Evolutionary conservation across 2,888 invertebrate species (phyloP).

Genomic region (Ophioninae sp.): DNA sequence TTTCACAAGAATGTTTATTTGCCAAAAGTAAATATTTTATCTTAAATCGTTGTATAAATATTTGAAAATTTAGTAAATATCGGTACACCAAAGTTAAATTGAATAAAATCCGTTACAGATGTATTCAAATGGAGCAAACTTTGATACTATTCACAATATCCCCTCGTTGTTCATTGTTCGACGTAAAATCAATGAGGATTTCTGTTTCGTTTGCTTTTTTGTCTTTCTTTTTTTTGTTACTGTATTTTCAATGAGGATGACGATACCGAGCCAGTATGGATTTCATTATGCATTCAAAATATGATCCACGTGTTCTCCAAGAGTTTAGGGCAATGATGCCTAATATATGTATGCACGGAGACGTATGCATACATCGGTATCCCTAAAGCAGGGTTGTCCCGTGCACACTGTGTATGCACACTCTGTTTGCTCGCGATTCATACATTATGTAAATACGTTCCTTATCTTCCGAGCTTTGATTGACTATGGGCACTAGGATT

Average conservation of each 20-base stretch:
- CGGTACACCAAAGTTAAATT: background rate
- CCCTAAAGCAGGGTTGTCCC: conserved; percentile 25
- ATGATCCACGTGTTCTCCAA: conserved; percentile 67
- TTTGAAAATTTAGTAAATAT: background rate
- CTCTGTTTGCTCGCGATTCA: conserved; percentile 51
- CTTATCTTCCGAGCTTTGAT: conserved; percentile 49
- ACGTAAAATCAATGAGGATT: background rate
- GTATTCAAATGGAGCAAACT: conserved; percentile 11
- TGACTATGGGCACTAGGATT: conserved; percentile 27
- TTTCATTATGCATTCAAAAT: conserved; percentile 77
- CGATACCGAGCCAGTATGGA: conserved; percentile 31
- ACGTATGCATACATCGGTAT: conserved; percentile 37
- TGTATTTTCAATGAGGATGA: conserved; percentile 10
- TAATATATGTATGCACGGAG: conserved; percentile 43
- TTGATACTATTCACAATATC: background rate
- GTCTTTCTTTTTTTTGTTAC: conserved; percentile 32
- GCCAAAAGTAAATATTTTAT: background rate
- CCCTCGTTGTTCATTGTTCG: conserved; percentile 6
- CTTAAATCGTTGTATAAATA: background rate
- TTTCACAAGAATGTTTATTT: too few relatives aligned
- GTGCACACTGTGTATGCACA: background rate
- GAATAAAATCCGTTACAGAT: background rate
- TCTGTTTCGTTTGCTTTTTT: conserved; percentile 14
- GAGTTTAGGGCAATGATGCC: conserved; percentile 40
- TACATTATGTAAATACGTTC: conserved; percentile 36